Percentiles rank a stretch among this genome's conserved stretches.
Evolutionary conservation across 2,113 vertebrate genomes (phyloP).

Genomic region (Martes martes): DNA sequence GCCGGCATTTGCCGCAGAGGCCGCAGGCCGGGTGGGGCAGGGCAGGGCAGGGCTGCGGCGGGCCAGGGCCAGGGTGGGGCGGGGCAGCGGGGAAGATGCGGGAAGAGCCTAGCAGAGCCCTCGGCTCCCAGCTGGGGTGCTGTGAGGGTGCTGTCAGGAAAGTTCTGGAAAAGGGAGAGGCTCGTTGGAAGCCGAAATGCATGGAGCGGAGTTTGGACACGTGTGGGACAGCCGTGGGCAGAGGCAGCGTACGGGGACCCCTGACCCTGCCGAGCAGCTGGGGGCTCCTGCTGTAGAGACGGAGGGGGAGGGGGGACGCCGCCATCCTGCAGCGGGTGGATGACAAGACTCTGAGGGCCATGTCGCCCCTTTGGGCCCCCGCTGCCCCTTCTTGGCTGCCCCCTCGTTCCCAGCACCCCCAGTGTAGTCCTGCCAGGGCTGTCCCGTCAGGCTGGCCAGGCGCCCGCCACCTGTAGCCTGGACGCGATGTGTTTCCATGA

Average conservation of each 20-base stretch:
- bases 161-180: not conserved
- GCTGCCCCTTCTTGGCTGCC: not conserved
- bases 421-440: accelerated
- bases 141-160: not conserved
- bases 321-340: accelerated
- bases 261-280: not conserved
- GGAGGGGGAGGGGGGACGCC: accelerated
- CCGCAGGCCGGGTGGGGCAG: too few relatives aligned
- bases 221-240: not conserved
- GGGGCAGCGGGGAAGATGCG: not conserved
- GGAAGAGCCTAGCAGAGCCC: not conserved
- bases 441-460: not conserved
- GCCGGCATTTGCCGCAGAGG: not conserved
- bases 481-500: accelerated
- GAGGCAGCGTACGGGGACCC: not conserved
- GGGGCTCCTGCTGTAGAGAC: accelerated
- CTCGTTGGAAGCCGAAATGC: not conserved
- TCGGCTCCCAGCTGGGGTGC: accelerated
- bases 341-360: not conserved
- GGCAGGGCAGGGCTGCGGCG: too few relatives aligned
- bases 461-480: accelerated
- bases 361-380: not conserved
- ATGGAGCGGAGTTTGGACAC: accelerated
- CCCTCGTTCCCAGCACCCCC: accelerated
- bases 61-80: too few relatives aligned